Evolutionary conservation across 2,888 invertebrate species (phyloP).

Genomic region (Apodemia zela): DNA sequence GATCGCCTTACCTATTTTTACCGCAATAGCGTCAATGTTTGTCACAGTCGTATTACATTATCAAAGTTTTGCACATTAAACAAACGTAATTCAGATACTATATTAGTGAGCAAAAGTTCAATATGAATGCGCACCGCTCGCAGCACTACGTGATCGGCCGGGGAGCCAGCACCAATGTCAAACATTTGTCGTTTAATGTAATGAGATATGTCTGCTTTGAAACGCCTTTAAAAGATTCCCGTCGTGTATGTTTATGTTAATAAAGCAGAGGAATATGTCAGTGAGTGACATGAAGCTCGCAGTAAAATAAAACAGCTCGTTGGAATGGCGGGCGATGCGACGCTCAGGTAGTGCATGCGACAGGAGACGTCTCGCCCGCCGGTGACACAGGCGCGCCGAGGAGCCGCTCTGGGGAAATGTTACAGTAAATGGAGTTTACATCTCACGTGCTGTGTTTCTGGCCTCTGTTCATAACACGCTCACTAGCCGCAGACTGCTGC

Average conservation of each 20-base stretch:
- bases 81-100: too few species aligned
- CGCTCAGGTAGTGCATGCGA: slow-evolving; percentile 7
- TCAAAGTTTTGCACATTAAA: too few species aligned
- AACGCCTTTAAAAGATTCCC: not conserved
- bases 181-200: not conserved
- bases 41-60: too few species aligned
- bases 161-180: not conserved
- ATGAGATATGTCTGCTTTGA: not conserved
- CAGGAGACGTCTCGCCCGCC: not conserved
- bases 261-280: slow-evolving; percentile 5
- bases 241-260: slow-evolving; percentile 7
- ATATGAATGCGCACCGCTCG: too few species aligned
- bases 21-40: too few species aligned
- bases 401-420: not conserved
- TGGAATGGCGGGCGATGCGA: not conserved
- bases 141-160: too few species aligned
- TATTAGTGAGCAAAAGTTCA: too few species aligned
- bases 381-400: not conserved
- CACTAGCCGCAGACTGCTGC: not conserved
- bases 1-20: too few species aligned
- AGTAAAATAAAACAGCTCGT: slow-evolving; percentile 4
- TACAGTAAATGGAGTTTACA: not conserved
- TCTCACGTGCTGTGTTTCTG: not conserved
- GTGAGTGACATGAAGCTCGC: not conserved
- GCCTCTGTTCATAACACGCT: too few species aligned